These are phyloP conservation scores for Chymomyza fuscimana DNA, from an alignment of 2,888 invertebrate genomes.

Conservation along the genomic window DNA sequence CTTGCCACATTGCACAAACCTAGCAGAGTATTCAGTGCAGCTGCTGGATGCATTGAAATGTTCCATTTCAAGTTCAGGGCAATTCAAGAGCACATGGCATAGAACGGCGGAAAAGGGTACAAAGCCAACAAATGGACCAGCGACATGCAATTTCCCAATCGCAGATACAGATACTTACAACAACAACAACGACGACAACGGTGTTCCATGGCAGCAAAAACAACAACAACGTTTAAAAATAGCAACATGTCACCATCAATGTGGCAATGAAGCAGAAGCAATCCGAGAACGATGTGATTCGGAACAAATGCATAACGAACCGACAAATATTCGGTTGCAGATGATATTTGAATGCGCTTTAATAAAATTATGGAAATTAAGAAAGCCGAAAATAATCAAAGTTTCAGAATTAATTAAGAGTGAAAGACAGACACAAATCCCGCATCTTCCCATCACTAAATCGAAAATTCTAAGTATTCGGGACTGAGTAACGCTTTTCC, in stretches of 20 bases:
- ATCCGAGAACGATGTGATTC: background rate
- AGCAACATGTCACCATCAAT: constrained; percentile 65
- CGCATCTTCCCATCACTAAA: too few relatives aligned
- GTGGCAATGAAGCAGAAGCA: constrained; percentile 63
- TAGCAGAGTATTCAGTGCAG: constrained; percentile 44
- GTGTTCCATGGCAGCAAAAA: background rate
- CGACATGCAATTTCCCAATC: constrained; percentile 62
- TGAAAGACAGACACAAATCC: too few relatives aligned
- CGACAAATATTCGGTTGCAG: background rate
- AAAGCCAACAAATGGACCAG: constrained; percentile 49
- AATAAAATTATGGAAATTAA: too few relatives aligned
- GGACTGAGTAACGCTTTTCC: too few relatives aligned
- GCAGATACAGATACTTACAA: constrained; percentile 44
- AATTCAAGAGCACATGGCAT: constrained; percentile 63
- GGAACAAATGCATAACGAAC: background rate
- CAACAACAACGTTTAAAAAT: constrained; percentile 57
- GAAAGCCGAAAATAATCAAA: too few relatives aligned
- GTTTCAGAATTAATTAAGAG: too few relatives aligned
- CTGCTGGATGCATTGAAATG: constrained; percentile 29
- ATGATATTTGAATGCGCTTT: background rate
- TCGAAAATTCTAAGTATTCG: too few relatives aligned
- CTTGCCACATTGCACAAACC: constrained; percentile 40
- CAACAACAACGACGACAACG: constrained; percentile 25
- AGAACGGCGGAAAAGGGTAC: constrained; percentile 23
- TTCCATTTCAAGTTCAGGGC: constrained; percentile 52